Conservation (phyloP, 2,797 vertebrate species). For the Mycteria americana region DNA sequence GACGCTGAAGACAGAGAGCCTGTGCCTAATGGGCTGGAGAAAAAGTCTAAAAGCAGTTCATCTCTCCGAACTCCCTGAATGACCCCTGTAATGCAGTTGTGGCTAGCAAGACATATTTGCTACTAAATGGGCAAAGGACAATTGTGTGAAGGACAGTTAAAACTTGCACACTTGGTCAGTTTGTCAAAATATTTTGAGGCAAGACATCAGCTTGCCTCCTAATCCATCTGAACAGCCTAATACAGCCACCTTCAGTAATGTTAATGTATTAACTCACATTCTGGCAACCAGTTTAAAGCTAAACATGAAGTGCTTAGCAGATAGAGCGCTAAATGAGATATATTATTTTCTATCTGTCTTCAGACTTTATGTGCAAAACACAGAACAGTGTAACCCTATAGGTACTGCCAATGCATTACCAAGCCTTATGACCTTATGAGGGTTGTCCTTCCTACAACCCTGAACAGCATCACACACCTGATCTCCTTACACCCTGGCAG, state of each 20-base stretch:
- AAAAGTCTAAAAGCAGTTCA: slow-evolving; percentile 39
- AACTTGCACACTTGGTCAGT: neutral
- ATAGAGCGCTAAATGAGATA: neutral
- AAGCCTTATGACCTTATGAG: neutral
- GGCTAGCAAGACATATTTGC: neutral
- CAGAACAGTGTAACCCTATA: neutral
- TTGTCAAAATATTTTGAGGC: neutral
- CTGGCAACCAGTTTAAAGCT: neutral
- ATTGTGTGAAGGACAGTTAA: neutral
- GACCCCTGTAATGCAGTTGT: neutral
- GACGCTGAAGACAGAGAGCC: slow-evolving; percentile 2
- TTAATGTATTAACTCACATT: neutral
- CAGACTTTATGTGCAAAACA: neutral
- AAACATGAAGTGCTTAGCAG: neutral
- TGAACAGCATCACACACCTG: neutral
- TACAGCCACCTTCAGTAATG: neutral
- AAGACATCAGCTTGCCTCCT: neutral
- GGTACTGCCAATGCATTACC: neutral
- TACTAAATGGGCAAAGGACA: neutral
- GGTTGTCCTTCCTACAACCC: neutral
- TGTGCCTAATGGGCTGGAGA: slow-evolving; percentile 12
- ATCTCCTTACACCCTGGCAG: neutral
- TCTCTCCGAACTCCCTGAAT: neutral
- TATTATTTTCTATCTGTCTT: neutral
- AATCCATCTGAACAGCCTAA: neutral